A percentile compares a stretch with the other conserved stretches of the same genome.
Evolutionary conservation across 2,888 invertebrate species (phyloP).

Genomic region (Strigamia crassipes): DNA sequence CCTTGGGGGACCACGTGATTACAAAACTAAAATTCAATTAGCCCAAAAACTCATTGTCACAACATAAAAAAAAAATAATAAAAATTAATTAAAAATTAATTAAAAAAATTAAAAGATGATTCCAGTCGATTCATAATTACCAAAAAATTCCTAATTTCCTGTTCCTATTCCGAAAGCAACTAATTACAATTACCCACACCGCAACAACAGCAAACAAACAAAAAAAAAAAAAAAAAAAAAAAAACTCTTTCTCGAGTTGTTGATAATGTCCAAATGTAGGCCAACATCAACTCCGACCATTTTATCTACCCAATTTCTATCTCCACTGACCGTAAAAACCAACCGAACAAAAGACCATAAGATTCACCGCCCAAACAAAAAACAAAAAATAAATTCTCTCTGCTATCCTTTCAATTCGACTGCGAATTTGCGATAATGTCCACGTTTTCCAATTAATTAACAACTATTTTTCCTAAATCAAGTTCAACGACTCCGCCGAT

Average conservation of each 20-base stretch:
- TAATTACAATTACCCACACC: background rate
- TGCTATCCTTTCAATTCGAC: background rate
- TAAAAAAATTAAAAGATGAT: background rate
- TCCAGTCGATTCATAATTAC: background rate
- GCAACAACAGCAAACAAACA: no score
- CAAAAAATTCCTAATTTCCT: background rate
- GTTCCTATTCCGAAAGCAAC: background rate
- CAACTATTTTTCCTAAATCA: background rate
- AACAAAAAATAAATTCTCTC: background rate
- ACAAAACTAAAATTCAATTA: background rate
- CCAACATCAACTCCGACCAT: background rate
- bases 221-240: no score
- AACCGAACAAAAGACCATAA: background rate
- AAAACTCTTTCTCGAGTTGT: background rate
- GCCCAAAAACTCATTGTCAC: background rate
- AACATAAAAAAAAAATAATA: background rate
- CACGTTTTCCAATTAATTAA: background rate
- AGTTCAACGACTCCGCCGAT: background rate
- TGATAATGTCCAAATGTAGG: slow-evolving; percentile 2
- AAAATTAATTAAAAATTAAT: no score
- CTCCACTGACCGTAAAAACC: slow-evolving; percentile 4
- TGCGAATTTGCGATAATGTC: no score
- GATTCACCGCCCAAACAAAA: background rate
- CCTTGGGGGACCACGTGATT: background rate
- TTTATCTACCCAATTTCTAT: slow-evolving; percentile 10